Conservation (phyloP, 1,140 invertebrate species). For the Drosophila willistoni region DNA sequence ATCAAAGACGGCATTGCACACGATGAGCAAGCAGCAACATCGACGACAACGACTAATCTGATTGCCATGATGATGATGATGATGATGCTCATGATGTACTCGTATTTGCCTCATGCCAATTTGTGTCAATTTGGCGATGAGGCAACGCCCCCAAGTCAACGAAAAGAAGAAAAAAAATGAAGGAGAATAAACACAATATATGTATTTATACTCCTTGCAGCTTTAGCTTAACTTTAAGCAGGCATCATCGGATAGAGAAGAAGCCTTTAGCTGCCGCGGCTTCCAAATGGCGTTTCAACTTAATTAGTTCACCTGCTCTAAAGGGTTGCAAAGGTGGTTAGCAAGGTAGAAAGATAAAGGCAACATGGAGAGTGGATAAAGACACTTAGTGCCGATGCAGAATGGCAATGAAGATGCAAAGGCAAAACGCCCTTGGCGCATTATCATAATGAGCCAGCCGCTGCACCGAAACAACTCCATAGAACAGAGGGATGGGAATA, state of each 20-base stretch:
- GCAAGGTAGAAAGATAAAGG: background rate
- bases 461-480: background rate
- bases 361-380: slow-evolving; percentile 1
- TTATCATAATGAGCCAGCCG: slow-evolving; percentile 14
- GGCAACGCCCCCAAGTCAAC: background rate
- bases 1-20: slow-evolving; percentile 40
- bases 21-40: slow-evolving; percentile 41
- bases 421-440: slow-evolving; percentile 7
- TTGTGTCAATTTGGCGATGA: slow-evolving; percentile 62
- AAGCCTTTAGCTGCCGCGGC: slow-evolving; percentile 6
- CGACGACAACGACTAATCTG: slow-evolving; percentile 55
- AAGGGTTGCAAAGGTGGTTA: background rate
- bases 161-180: background rate
- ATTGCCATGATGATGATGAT: slow-evolving; percentile 57
- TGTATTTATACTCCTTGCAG: background rate
- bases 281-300: slow-evolving; percentile 4
- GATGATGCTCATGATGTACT: background rate
- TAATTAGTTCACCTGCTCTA: slow-evolving; percentile 6
- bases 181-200: slow-evolving; percentile 4
- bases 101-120: slow-evolving; percentile 60
- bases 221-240: slow-evolving; percentile 4
- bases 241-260: background rate
- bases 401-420: slow-evolving; percentile 11
- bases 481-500: background rate
- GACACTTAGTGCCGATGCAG: slow-evolving; percentile 8